Conservation (phyloP, 1,140 invertebrate species). For the Metaphire vulgaris region DNA sequence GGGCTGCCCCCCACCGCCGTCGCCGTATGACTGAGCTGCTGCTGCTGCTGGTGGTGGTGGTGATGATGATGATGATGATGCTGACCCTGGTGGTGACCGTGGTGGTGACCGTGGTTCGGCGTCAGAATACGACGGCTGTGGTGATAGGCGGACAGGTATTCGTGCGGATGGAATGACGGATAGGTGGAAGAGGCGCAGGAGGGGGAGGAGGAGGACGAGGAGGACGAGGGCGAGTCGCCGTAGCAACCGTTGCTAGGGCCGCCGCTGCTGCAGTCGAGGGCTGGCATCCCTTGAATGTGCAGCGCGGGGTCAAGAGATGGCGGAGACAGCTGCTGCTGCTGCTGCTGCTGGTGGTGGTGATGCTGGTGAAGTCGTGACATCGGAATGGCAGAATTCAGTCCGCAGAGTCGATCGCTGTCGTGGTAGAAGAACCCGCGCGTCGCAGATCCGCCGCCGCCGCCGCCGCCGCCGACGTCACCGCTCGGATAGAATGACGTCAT, state of each 20-base stretch:
- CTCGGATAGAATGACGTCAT: constrained; percentile 1
- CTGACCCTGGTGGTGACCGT: too few relatives aligned
- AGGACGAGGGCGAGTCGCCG: neutral
- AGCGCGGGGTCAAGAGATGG: neutral
- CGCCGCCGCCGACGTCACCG: neutral
- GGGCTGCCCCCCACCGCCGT: neutral
- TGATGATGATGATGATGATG: too few relatives aligned
- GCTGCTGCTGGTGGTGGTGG: neutral
- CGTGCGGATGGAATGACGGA: neutral
- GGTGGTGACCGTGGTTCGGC: too few relatives aligned
- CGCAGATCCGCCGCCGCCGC: neutral
- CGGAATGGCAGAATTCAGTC: neutral
- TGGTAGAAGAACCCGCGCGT: neutral
- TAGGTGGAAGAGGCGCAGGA: neutral
- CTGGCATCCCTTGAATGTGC: neutral
- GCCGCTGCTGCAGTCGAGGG: neutral
- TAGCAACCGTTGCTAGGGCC: neutral
- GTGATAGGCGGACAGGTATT: neutral
- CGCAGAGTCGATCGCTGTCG: neutral
- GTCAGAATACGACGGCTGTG: neutral
- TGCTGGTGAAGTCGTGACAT: neutral
- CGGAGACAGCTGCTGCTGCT: neutral
- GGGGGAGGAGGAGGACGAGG: too few relatives aligned
- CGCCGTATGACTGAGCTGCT: neutral
- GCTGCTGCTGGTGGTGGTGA: neutral